Percentiles rank a stretch among this genome's conserved stretches.
phyloP scores from a whole-genome alignment of 2,888 invertebrate genomes.

The Brachyptera risi region DNA sequence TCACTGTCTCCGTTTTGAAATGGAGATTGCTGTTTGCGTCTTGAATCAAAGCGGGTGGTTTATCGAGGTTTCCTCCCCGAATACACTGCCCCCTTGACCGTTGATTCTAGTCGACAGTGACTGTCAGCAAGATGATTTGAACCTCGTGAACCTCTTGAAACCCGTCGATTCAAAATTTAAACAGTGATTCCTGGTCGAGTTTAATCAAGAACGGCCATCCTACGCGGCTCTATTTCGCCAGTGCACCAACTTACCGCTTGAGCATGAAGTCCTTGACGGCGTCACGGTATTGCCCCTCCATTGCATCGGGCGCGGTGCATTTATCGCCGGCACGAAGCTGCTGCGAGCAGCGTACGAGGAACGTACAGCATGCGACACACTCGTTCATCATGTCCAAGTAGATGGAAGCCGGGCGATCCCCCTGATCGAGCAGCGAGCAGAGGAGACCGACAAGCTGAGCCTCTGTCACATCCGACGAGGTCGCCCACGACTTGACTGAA shows the following conservation, averaged over 20 bases:
- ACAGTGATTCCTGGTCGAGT: no score
- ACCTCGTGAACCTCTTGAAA: neutral
- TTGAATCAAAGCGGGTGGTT: no score
- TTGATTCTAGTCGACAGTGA: no score
- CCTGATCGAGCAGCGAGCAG: slow-evolving; percentile 58
- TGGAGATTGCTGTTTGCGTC: no score
- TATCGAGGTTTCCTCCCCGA: no score
- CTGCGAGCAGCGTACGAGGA: slow-evolving; percentile 59
- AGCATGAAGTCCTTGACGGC: slow-evolving; percentile 57
- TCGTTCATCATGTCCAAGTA: slow-evolving; percentile 64
- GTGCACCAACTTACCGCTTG: slow-evolving; percentile 47
- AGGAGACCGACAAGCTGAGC: slow-evolving; percentile 37
- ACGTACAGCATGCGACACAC: slow-evolving; percentile 59
- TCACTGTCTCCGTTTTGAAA: no score
- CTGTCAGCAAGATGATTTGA: no score
- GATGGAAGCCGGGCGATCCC: slow-evolving; percentile 57
- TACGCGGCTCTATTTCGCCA: no score
- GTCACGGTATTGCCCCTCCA: slow-evolving; percentile 51
- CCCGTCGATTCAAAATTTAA: no score
- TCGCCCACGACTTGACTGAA: slow-evolving; percentile 24
- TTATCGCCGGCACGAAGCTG: slow-evolving; percentile 44
- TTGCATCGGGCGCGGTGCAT: slow-evolving; percentile 33
- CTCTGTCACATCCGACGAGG: slow-evolving; percentile 26
- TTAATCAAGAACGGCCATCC: no score
- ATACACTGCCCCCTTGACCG: no score